Evolutionary conservation across 37 sponge, comb jelly and placozoan species (phyloP), one percentile per base, ranked within the genome.

Genomic region (Halisarca cf. caerulea): DNA sequence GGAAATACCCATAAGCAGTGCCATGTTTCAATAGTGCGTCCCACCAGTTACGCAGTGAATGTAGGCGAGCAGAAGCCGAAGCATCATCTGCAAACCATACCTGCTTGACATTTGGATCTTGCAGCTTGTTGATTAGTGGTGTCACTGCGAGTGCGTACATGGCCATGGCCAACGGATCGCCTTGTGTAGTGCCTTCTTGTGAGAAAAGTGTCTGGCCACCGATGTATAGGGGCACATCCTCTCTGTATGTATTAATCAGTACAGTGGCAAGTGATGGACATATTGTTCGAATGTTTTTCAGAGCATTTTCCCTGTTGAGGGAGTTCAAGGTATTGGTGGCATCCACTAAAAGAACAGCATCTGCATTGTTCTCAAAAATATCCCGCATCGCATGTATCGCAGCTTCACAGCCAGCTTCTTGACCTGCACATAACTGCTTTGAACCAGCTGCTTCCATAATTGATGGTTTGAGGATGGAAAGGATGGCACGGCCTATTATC

Each of bases 1-100:
- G 32, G 32, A n/a, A 79, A 34, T 79, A 79, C 23, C 79, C 79
- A 42, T n/a, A 79, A 3, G 35, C 79, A 27, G 84, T 83, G 27
- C 88, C 88, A 38, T 15, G 15, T 20, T 40, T 33, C 40, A 57
- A 59, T 37, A 84, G n/a, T 58, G 32, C 35, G 39, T 84, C 78
- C 84, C 89, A 88, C 80, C 89, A 83, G 43, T 41, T 23, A 18
- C 70, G 24, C 20, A 88, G 42, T n/a, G 25, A 1, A 34, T 39
- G 40, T 14, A 88, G 59, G 23, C 35, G 39, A 8, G 81, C 85
- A 39, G 54, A 47, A 80, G 85, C 66, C 6, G 85, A 30, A 30
- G 82, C 89, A 89, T 84, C 89, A 83, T 88, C 89, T 37, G 89
- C 85, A 66, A 84, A 89, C 85, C 85, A 89, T 27, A 70, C 27